Base-by-base conservation (phyloP, 2,113 vertebrate species). In the Cyprinodon tularosa region DNA sequence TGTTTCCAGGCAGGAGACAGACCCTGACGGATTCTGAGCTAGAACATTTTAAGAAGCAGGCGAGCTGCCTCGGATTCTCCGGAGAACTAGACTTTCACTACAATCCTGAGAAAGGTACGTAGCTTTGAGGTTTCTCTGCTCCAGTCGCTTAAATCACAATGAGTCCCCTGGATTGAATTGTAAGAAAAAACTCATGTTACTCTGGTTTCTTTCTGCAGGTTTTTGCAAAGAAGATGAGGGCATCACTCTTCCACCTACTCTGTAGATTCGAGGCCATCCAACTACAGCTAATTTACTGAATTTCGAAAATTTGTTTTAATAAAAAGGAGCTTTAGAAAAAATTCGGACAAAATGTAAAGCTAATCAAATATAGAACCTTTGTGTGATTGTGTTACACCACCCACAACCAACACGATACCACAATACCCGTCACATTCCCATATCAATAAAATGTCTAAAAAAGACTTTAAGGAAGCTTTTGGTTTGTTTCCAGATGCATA, bases 21-120 rank as follows among this genome's bases (percentile, higher is more conserved):
- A 68, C 29, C 0, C 0, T 88, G 42, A 69, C 60, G 20, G 85
- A 84, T 12, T 59, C 72, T 0, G 83, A 86, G 11, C 8, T 87
- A 69, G 74, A 90, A 14, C 38, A 29, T 4, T 86, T 87, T 59
- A 87, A 70, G 79, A 39, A 68, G 40, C 85, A 86, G 64, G 89
- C 86, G 2, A 61, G 47, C 36, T 90, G 89, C 68, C 9, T 85
- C 0, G 86, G 86, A 4, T 86, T 84, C 74, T 4, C 53, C 1
- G 1, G 59, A 77, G 86, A 90, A 15, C 85, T 44, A 0, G 10
- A 77, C 59, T 90, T 62, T 48, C 4, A 1, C 5, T n/a, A 72
- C 15, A 22, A 90, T 59, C 11, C 50, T 0, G 15, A 78, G 7
- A 76, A 81, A 37, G 64, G 88, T 90, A 62, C 36, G 37, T 45